Evolutionary conservation across 1,140 invertebrate genomes (phyloP).

Genomic region (Ericerus pela): DNA sequence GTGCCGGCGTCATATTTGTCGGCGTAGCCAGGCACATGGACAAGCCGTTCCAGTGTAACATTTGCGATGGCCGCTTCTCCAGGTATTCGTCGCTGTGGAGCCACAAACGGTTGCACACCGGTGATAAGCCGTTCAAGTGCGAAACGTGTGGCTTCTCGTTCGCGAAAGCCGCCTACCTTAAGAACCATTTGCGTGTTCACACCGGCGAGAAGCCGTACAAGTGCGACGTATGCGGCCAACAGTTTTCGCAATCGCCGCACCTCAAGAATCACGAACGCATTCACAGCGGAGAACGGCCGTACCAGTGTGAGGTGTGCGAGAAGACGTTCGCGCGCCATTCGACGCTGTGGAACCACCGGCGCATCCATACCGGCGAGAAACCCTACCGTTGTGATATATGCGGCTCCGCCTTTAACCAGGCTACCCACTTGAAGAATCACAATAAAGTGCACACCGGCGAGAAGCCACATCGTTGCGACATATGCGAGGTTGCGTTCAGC

Average conservation of each 20-base stretch:
- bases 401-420: slow-evolving; percentile 69
- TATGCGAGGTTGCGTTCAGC: slow-evolving; percentile 72
- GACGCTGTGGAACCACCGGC: slow-evolving; percentile 76
- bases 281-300: slow-evolving; percentile 76
- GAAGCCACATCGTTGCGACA: slow-evolving; percentile 45
- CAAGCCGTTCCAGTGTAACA: slow-evolving; percentile 73
- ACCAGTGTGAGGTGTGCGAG: slow-evolving; percentile 80
- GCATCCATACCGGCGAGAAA: slow-evolving; percentile 88
- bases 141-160: slow-evolving; percentile 85
- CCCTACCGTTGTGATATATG: slow-evolving; percentile 72
- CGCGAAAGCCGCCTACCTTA: slow-evolving; percentile 76
- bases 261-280: slow-evolving; percentile 84
- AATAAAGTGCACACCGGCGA: slow-evolving; percentile 42
- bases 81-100: slow-evolving; percentile 68
- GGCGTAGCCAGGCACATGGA: slow-evolving; percentile 41
- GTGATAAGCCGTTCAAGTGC: slow-evolving; percentile 82
- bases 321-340: slow-evolving; percentile 76
- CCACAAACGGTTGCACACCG: slow-evolving; percentile 67
- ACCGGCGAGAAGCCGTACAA: slow-evolving; percentile 67
- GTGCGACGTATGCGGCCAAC: slow-evolving; percentile 73
- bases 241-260: slow-evolving; percentile 76
- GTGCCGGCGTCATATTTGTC: slow-evolving; percentile 68
- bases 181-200: slow-evolving; percentile 79
- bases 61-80: slow-evolving; percentile 48
- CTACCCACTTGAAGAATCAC: slow-evolving; percentile 73